Evolutionary conservation across 2,113 vertebrate genomes (phyloP).

Genomic region (Hiodon alosoides): DNA sequence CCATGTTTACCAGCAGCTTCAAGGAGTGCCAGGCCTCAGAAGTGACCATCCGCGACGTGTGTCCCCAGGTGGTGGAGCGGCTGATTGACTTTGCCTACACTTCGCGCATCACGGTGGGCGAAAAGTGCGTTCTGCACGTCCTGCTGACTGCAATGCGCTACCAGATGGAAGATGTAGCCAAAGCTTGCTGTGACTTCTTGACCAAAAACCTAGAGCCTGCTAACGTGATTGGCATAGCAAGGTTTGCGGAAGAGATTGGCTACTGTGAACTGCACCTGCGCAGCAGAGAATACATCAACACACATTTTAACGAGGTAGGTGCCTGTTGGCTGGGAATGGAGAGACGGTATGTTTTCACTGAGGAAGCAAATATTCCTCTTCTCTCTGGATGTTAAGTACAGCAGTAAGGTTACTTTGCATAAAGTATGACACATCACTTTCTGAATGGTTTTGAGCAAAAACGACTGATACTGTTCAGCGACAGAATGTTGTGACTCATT

Average conservation of each 20-base stretch:
- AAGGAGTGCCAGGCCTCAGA: slow-evolving; percentile 62
- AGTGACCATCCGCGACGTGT: slow-evolving; percentile 66
- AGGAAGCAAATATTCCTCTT: background rate
- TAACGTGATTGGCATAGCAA: slow-evolving; percentile 71
- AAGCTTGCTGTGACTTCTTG: slow-evolving; percentile 72
- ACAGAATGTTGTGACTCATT: background rate
- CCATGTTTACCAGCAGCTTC: slow-evolving; percentile 77
- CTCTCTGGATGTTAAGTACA: no score
- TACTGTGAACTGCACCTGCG: slow-evolving; percentile 60
- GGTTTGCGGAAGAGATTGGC: slow-evolving; percentile 69
- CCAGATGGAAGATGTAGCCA: slow-evolving; percentile 71
- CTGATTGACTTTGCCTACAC: slow-evolving; percentile 77
- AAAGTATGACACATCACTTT: background rate
- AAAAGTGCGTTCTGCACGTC: slow-evolving; percentile 68
- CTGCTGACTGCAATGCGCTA: slow-evolving; percentile 71
- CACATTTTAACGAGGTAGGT: slow-evolving; percentile 71
- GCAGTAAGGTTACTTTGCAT: background rate
- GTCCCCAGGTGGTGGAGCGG: slow-evolving; percentile 64
- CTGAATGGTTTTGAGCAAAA: no score
- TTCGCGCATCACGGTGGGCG: slow-evolving; percentile 67
- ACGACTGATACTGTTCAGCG: no score
- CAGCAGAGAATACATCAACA: slow-evolving; percentile 69
- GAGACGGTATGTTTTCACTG: background rate
- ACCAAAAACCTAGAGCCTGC: slow-evolving; percentile 64
- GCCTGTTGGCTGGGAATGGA: background rate